Evolutionary conservation across 2,888 invertebrate species (phyloP).

Genomic region (Elgonia sp.): DNA sequence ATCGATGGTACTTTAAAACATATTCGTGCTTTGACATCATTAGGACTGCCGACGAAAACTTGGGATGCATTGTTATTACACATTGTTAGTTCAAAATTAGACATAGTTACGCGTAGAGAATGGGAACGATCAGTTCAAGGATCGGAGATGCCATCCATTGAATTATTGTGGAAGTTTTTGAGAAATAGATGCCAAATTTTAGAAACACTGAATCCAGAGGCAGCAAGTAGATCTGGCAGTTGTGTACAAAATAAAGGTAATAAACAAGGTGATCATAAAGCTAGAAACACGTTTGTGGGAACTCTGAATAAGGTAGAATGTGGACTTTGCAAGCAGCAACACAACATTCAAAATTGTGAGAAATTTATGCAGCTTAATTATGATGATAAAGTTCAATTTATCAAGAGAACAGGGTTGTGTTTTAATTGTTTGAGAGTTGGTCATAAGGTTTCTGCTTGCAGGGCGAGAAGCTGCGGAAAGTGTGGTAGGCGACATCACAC

Average conservation of each 20-base stretch:
- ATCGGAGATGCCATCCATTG: constrained; percentile 7
- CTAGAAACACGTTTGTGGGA: neutral
- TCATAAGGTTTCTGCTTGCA: constrained; percentile 49
- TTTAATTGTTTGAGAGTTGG: constrained; percentile 46
- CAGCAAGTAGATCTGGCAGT: neutral
- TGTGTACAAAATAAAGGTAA: neutral
- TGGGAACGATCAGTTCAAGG: constrained; percentile 33
- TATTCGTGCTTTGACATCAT: neutral
- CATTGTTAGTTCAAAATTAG: neutral
- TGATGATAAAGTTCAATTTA: constrained; percentile 32
- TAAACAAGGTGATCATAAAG: neutral
- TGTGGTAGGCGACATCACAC: constrained; percentile 56
- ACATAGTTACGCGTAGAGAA: neutral
- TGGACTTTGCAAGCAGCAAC: constrained; percentile 4
- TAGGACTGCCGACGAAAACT: neutral
- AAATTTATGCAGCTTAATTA: constrained; percentile 43
- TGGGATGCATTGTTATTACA: constrained; percentile 13
- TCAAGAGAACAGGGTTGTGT: constrained; percentile 51
- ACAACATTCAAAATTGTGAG: constrained; percentile 40
- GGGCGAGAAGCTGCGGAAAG: constrained; percentile 32
- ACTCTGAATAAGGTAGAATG: neutral
- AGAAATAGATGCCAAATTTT: constrained; percentile 27
- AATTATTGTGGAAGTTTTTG: constrained; percentile 35
- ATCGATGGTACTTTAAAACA: neutral
- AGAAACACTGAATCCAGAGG: constrained; percentile 7